A percentile compares a stretch with the other conserved stretches of the same genome.
Conservation (phyloP, 2,888 invertebrate genomes). For the Mesochorus sp. region DNA sequence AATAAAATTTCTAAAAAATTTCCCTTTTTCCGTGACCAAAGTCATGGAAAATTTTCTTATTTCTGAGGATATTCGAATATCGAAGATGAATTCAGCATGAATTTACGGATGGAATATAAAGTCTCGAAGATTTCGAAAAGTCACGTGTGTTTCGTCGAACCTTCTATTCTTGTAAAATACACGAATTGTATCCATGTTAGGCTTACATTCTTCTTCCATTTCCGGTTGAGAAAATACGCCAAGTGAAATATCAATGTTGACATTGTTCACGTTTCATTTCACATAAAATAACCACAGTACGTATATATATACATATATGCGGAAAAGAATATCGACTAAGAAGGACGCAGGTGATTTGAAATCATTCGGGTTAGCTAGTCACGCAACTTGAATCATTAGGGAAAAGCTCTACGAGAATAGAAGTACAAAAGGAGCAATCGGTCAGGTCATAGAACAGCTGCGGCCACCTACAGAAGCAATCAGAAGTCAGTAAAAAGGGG, state of each 20-base stretch:
- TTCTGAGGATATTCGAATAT: not conserved
- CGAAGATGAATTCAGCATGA: constrained; percentile 20
- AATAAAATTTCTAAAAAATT: not conserved
- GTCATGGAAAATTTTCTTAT: not conserved
- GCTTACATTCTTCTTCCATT: constrained; percentile 11
- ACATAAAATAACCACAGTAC: too few relatives aligned
- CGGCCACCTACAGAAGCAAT: constrained; percentile 76
- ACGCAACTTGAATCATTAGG: constrained; percentile 6
- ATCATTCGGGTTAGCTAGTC: constrained; percentile 1
- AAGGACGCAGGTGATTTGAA: not conserved
- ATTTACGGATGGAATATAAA: not conserved
- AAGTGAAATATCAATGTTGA: constrained; percentile 45
- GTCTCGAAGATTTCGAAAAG: constrained; percentile 15
- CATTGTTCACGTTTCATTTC: constrained; percentile 11
- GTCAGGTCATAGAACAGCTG: constrained; percentile 75
- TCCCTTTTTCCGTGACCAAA: not conserved
- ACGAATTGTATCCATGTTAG: not conserved
- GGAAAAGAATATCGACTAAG: not conserved
- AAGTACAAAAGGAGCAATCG: constrained; percentile 71
- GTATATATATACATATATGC: too few relatives aligned
- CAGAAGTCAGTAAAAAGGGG: constrained; percentile 72
- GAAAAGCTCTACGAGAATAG: constrained; percentile 64
- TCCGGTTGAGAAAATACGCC: constrained; percentile 35
- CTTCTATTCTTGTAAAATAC: not conserved
- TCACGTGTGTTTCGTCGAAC: constrained; percentile 28